Base-by-base conservation (phyloP, 92 coral and sea anemone genomes). In the Heliopora coerulea region DNA sequence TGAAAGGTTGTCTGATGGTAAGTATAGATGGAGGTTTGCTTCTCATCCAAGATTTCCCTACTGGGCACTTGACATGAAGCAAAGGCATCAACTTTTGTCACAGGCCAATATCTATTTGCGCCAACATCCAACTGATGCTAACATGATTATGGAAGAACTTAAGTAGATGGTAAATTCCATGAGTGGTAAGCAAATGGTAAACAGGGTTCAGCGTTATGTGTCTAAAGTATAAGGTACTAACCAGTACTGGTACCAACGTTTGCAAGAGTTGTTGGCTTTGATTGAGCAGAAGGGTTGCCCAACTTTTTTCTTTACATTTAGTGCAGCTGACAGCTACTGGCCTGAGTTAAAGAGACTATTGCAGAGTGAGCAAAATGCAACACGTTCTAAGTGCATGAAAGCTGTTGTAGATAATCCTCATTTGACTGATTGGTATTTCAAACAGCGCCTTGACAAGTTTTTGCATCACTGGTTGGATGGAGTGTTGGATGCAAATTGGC, bases 251-350 rank as follows among this genome's bases (percentile, higher is more conserved):
- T 64, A 78, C 56, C 83, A 83, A 57, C 60, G 87, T 7, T 52
- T 72, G 15, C 61, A 72, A 52, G 87, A 83, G 66, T 79, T 84
- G 70, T 56, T 75, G 17, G 84, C 82, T 13, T 24, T 79, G 84
- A 49, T 84, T 30, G 76, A 83, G 33, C 80, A 83, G 54, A 72
- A 52, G 32, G 85, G 84, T n/a, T 42, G 46, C 18, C 84, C 80
- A 7, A 77, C 86, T 8, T 83, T 69, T 78, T 83, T 83, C 59
- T 78, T 78, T 75, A 83, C 87, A 12, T 64, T 72, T 54, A 79
- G 84, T 69, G 76, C 68, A 17, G 69, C 69, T 35, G 69, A 62
- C 69, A 17, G 25, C 2, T 41, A 62, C 37, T 62, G 69, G 69
- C 49, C 69, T 3, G 69, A 62, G 12, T 35, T 62, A 0, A 41